Base-by-base conservation (phyloP, 2,888 invertebrate genomes). In the Eupithecia inturbata region DNA sequence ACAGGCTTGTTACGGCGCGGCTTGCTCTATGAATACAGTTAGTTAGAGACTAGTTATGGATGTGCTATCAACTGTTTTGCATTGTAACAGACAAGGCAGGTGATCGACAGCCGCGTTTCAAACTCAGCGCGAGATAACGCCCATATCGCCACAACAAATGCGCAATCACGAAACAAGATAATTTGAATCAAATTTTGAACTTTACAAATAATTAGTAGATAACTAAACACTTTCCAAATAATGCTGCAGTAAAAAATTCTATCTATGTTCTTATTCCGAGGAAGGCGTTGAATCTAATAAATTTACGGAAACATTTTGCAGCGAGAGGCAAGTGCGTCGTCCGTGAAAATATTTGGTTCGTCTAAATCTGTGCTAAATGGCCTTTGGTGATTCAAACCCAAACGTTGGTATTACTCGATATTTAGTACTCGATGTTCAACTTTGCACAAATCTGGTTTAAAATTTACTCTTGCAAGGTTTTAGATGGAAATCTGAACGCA, bases 281-380 rank as follows among this genome's bases (percentile, higher is more conserved):
- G 39, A 60, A 45, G 67, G 70, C 57, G 53, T 70, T 39, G 53
- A 73, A 72, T 67, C 53, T 36, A n/a, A 64, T 62, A 53, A 10
- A 28, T 69, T 74, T 36, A 74, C 76, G 78, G 78, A 76, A 82
- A 82, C 82, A 79, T 82, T 84, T 83, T 79, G 82, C 80, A 63
- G 82, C 81, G 82, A 81, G 84, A 84, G 82, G 85, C 86, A 87
- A 90, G 91, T 86, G 90, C 91, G 91, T 84, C 90, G 91, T 83
- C 90, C 92, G 89, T 91, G 90, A 90, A 92, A 92, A 90, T 92
- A 93, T 92, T 92, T 89, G 89, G 90, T 85, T 82, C 91, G 87
- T 91, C 92, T 93, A 93, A 90, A 91, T 92, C 87, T 80, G 90
- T 90, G 84, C 88, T 84, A 85, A 89, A 90, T 88, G 91, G 88